phyloP scores from a whole-genome alignment of 2,888 invertebrate genomes.

The Labia minor region DNA sequence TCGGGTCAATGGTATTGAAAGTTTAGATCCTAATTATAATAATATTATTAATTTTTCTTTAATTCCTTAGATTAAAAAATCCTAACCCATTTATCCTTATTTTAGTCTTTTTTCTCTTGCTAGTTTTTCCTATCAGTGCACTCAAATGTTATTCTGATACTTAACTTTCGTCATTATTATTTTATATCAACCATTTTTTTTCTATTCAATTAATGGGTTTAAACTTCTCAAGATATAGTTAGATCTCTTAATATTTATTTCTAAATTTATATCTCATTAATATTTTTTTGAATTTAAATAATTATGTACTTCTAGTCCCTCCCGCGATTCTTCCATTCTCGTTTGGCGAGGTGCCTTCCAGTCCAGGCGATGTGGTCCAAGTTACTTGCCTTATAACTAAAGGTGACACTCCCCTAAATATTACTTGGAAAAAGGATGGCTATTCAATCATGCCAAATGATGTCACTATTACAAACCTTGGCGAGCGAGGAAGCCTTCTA shows the following conservation, averaged over 20 bases:
- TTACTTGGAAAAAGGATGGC: conserved; percentile 60
- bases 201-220: too few species aligned
- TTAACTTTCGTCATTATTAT: conserved; percentile 41
- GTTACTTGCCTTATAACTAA: conserved; percentile 47
- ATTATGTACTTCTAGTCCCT: conserved; percentile 34
- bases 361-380: conserved; percentile 43
- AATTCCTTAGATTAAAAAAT: background rate
- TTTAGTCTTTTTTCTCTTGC: too few species aligned
- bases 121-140: conserved; percentile 15
- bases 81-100: too few species aligned
- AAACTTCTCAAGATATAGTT: too few species aligned
- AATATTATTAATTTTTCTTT: background rate
- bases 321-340: conserved; percentile 44
- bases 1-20: conserved; percentile 49
- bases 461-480: conserved; percentile 37
- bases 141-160: background rate
- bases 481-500: conserved; percentile 52
- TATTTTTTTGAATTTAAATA: too few species aligned
- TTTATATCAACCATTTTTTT: too few species aligned
- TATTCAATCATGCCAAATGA: conserved; percentile 39
- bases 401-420: conserved; percentile 59
- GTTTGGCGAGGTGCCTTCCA: conserved; percentile 49
- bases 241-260: too few species aligned
- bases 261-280: too few species aligned
- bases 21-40: background rate